Percentiles rank a stretch among this genome's conserved stretches.
phyloP scores from a whole-genome alignment of 2,113 vertebrate species.

The Pelmatolapia mariae region DNA sequence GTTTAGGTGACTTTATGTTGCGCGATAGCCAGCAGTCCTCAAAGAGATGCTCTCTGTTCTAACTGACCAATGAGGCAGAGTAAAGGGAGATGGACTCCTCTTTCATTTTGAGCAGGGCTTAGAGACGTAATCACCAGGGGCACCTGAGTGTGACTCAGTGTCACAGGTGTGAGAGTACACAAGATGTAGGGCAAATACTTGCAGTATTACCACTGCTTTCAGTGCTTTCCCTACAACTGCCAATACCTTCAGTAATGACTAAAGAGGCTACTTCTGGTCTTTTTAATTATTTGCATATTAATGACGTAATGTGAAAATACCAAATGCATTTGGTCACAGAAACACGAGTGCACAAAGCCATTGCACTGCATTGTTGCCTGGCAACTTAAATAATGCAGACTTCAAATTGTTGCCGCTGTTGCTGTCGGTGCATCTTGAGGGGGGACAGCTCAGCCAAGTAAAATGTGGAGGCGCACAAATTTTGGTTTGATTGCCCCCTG shows the following conservation, averaged over 20 bases:
- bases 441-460: not conserved
- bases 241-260: not conserved
- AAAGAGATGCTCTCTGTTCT: not conserved
- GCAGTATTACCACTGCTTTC: not conserved
- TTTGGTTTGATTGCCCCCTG: constrained; percentile 5
- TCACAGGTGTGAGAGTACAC: constrained; percentile 3
- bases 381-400: constrained; percentile 63
- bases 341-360: constrained; percentile 20
- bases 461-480: constrained; percentile 10
- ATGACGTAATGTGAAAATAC: constrained; percentile 3
- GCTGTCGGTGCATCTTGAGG: constrained; percentile 11
- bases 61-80: constrained; percentile 10
- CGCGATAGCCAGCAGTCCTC: not conserved
- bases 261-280: not conserved
- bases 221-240: not conserved
- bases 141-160: constrained; percentile 27
- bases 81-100: constrained; percentile 1
- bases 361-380: constrained; percentile 58
- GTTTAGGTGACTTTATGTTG: not conserved
- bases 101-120: not conserved
- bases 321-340: constrained; percentile 3
- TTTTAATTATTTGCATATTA: constrained; percentile 19
- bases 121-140: constrained; percentile 25
- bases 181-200: constrained; percentile 4
- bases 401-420: constrained; percentile 1